Conservation (phyloP, 2,113 vertebrate genomes). For the Oplegnathus fasciatus region DNA sequence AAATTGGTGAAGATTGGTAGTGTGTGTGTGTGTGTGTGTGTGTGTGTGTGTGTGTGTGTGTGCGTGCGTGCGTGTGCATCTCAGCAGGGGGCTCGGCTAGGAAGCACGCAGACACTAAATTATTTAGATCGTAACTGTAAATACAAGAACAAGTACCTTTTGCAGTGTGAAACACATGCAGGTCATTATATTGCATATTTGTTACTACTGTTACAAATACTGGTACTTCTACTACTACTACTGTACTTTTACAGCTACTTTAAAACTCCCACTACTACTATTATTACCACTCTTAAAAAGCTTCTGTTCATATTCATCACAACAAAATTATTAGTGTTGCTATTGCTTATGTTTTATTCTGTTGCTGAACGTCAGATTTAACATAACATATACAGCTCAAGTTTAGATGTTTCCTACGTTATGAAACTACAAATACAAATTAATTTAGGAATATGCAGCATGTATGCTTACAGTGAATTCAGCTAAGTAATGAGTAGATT, state of each 20-base stretch:
- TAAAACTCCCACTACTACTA: background rate
- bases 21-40: background rate
- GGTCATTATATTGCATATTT: background rate
- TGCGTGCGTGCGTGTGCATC: conserved; percentile 2
- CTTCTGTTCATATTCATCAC: background rate
- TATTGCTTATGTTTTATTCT: background rate
- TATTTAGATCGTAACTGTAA: conserved; percentile 65
- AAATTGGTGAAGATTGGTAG: conserved; percentile 21
- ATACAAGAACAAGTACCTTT: background rate
- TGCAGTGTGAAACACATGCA: conserved; percentile 2
- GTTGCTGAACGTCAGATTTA: background rate
- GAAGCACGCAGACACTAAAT: conserved; percentile 57
- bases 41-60: conserved; percentile 16
- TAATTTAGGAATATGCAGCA: background rate
- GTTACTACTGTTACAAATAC: background rate
- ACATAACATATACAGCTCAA: background rate
- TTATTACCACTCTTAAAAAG: background rate
- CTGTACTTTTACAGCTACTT: background rate
- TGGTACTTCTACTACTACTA: background rate
- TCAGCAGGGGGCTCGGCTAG: conserved; percentile 53
- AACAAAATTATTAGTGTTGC: background rate
- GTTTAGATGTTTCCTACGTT: background rate
- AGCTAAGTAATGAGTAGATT: background rate
- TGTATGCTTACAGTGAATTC: background rate
- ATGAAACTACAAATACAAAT: background rate